Evolutionary conservation across 1,140 invertebrate genomes (phyloP), one percentile per base, ranked within the genome.

Genomic region (Gonatopus flavifemur): DNA sequence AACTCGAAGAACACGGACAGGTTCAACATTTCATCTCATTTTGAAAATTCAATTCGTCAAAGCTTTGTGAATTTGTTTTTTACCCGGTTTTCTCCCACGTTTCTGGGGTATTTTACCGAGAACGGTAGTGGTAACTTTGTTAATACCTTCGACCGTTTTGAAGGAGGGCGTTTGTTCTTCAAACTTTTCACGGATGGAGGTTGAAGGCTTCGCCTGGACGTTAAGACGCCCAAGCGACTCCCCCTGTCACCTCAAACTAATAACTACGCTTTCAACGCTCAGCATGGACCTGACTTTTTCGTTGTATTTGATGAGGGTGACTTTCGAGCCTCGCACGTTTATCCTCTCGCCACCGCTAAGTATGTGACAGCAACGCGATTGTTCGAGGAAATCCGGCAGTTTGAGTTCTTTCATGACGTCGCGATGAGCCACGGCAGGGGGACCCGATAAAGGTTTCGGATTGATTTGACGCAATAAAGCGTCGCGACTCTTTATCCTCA

Each of bases 231-330:
- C 63, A 69, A 71, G 66, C 16, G 41, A 35, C 19, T 48, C 61
- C 66, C 73, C 64, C 51, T 79, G 80, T 82, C 81, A 82, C 76
- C 81, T 82, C 19, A 70, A 65, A 46, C 69, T 83, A 63, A 87
- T 81, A 28, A 83, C 66, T 24, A 84, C 79, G 31, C 80, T 83
- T 68, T 88, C 86, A 41, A 88, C 84, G 65, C 84, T 85, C 35
- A 89, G 69, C 54, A 89, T 78, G 70, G 86, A 82, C 52, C 82
- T 83, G 38, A 92, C 85, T 65, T 84, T 86, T 44, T 91, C 88
- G 50, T 88, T 90, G 76, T 91, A 91, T 62, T 86, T 85, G 46
- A 92, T 85, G 21, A 92, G 82, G n/a, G 86, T 84, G 46, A 92
- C 86, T 72, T 91, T 90, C 19, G 88, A 89, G 16, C 86, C 85